phyloP scores from a whole-genome alignment of 2,113 vertebrate species.

The Pongo pygmaeus region DNA sequence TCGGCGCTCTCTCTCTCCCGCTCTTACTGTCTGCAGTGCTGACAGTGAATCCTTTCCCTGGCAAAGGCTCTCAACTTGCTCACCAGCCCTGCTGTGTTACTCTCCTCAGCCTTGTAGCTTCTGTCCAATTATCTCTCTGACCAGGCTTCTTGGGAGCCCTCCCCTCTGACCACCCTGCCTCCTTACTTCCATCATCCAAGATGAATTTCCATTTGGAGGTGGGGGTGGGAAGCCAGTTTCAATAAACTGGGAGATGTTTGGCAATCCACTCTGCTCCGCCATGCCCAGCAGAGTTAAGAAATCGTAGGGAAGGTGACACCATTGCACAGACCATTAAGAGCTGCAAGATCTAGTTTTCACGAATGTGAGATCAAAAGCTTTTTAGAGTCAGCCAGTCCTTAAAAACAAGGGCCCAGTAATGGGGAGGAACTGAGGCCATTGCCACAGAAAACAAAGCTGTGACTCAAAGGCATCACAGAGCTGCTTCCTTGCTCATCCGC shows the following conservation, averaged over 20 bases:
- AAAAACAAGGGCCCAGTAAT: constrained; percentile 76
- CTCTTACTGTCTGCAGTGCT: neutral
- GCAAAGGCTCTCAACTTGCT: constrained; percentile 13
- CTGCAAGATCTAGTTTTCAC: constrained; percentile 80
- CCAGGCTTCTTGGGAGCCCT: constrained; percentile 25
- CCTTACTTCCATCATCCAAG: neutral
- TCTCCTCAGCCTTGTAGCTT: constrained; percentile 46
- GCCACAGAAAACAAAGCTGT: constrained; percentile 81
- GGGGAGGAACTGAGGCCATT: constrained; percentile 70
- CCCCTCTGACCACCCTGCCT: constrained; percentile 37
- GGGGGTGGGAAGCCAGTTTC: constrained; percentile 40
- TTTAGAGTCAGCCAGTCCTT: constrained; percentile 76
- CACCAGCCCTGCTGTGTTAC: constrained; percentile 57
- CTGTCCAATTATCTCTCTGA: constrained; percentile 67
- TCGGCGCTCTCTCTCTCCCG: neutral
- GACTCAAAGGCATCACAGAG: constrained; percentile 76
- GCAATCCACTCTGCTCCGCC: neutral
- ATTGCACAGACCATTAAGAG: constrained; percentile 73
- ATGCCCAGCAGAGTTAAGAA: constrained; percentile 60
- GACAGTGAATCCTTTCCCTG: constrained; percentile 52
- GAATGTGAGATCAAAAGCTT: constrained; percentile 82
- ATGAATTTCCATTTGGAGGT: constrained; percentile 48
- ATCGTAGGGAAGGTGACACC: constrained; percentile 56
- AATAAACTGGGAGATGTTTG: constrained; percentile 10
- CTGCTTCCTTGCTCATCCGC: constrained; percentile 70